phyloP scores from a whole-genome alignment of 2,888 invertebrate genomes.

The Pycnomerus fuliginosus region DNA sequence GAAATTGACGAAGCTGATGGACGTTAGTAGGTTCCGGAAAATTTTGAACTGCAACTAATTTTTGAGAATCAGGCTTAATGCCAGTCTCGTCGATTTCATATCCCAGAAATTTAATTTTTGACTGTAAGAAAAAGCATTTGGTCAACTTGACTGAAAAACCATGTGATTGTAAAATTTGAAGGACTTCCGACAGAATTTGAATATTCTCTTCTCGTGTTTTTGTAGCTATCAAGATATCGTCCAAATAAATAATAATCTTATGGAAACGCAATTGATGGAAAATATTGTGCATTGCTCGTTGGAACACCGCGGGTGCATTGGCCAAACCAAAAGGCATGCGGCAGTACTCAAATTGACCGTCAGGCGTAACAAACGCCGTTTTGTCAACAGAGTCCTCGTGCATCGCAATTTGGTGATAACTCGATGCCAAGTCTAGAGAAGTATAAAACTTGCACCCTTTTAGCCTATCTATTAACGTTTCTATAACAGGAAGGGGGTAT shows the following conservation, averaged over 20 bases:
- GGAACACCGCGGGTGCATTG: neutral
- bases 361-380: too few relatives aligned
- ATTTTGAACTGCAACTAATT: too few relatives aligned
- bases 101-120: too few relatives aligned
- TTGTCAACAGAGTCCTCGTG: too few relatives aligned
- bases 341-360: slow-evolving; percentile 1
- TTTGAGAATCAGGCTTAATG: neutral
- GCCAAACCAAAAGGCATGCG: slow-evolving; percentile 1
- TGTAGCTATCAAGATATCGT: slow-evolving; percentile 2
- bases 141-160: neutral
- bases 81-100: slow-evolving; percentile 1
- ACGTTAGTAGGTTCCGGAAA: slow-evolving; percentile 1
- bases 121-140: too few relatives aligned
- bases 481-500: slow-evolving; percentile 1
- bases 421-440: slow-evolving; percentile 1
- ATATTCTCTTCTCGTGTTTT: too few relatives aligned
- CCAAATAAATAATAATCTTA: slow-evolving; percentile 1
- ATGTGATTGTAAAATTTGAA: neutral
- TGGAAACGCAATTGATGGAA: neutral
- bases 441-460: slow-evolving; percentile 4
- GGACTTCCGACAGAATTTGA: neutral
- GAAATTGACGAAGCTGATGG: neutral
- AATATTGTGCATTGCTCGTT: neutral
- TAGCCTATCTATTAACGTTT: neutral
- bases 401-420: slow-evolving; percentile 5